phyloP scores from a whole-genome alignment of 1,140 invertebrate genomes.

The Zaprionus capensis region DNA sequence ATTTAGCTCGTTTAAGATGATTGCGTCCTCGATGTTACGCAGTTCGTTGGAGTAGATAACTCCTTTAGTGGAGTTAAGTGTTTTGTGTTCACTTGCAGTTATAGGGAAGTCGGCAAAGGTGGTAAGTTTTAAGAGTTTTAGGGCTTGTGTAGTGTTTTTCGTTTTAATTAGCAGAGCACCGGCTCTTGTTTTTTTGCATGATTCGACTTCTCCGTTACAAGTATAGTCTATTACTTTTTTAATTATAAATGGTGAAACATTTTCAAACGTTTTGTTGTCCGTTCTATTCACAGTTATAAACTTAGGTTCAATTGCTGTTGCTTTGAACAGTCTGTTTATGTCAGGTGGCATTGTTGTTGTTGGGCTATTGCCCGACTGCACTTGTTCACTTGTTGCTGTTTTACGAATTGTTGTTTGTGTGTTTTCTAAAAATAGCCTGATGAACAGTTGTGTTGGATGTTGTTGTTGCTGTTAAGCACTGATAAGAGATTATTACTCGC shows the following conservation, averaged over 20 bases:
- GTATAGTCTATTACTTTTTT: slow-evolving; percentile 27
- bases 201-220: slow-evolving; percentile 31
- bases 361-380: background rate
- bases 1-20: slow-evolving; percentile 12
- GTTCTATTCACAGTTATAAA: slow-evolving; percentile 1
- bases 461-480: background rate
- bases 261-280: background rate
- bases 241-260: background rate
- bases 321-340: background rate
- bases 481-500: background rate
- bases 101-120: slow-evolving; percentile 14
- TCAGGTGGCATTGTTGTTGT: background rate
- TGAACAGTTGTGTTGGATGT: no score
- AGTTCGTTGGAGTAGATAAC: slow-evolving; percentile 20
- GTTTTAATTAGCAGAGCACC: slow-evolving; percentile 15
- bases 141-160: slow-evolving; percentile 12
- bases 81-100: slow-evolving; percentile 18
- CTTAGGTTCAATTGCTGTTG: background rate
- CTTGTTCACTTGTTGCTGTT: background rate
- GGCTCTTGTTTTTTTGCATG: slow-evolving; percentile 25
- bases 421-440: no score
- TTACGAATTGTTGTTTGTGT: background rate
- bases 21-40: slow-evolving; percentile 9
- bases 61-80: slow-evolving; percentile 19
- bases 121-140: slow-evolving; percentile 13